Conservation (phyloP, 2,888 invertebrate genomes). For the Protonemura montana region DNA sequence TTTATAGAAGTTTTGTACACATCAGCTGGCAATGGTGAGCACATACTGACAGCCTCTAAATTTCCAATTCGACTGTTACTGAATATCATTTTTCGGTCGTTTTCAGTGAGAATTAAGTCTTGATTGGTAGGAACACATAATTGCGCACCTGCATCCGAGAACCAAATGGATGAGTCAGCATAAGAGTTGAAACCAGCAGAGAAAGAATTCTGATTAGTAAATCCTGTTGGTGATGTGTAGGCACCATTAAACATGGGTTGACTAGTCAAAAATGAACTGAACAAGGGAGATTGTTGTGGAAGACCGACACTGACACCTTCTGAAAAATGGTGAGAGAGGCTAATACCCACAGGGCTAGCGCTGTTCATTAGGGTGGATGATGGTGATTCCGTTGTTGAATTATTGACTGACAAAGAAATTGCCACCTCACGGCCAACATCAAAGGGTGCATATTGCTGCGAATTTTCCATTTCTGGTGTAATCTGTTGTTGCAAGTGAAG, state of each 20-base stretch:
- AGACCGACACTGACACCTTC: conserved; percentile 36
- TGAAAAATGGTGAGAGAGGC: not conserved
- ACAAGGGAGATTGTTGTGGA: conserved; percentile 47
- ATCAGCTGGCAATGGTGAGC: conserved; percentile 46
- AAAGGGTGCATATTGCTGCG: conserved; percentile 35
- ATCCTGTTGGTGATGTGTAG: conserved; percentile 45
- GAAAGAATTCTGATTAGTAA: conserved; percentile 46
- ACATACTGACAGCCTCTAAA: conserved; percentile 43
- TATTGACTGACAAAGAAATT: conserved; percentile 32
- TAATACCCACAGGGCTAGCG: conserved; percentile 12
- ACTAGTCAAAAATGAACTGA: conserved; percentile 45
- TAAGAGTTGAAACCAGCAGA: conserved; percentile 44
- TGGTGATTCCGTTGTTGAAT: conserved; percentile 16
- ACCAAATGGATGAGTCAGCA: conserved; percentile 47
- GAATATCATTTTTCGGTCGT: conserved; percentile 40
- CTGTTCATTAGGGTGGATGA: conserved; percentile 17
- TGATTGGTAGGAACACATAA: conserved; percentile 30
- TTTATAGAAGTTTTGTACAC: conserved; percentile 41
- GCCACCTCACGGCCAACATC: conserved; percentile 27
- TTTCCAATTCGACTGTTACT: conserved; percentile 44
- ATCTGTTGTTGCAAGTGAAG: too few relatives aligned
- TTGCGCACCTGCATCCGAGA: conserved; percentile 46
- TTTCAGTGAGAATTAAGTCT: conserved; percentile 35
- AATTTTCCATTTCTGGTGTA: conserved; percentile 7
- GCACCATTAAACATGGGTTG: conserved; percentile 47